Evolutionary conservation across 2,113 vertebrate species (phyloP), one percentile per base, ranked within the genome.

Genomic region (Gymnorhina tibicen): DNA sequence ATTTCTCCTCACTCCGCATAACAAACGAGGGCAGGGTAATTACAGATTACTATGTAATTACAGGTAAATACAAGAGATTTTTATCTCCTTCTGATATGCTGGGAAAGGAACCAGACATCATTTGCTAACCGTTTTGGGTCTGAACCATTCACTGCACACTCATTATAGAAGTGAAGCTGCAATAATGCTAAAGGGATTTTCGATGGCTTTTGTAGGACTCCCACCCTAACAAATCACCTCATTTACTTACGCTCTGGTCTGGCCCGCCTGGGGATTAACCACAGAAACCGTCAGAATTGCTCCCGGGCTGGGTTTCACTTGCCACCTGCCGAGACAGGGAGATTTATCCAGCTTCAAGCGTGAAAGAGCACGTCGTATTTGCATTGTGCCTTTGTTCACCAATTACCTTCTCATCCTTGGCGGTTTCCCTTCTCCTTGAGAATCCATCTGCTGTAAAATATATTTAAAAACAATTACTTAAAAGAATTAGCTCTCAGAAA

Each of bases 231-330:
- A 90, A 90, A 92, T 68, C 53, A 70, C 42, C 49, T 87, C 41
- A 73, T 94, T 87, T 93, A 98, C 98, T 98, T 83, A 98, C 97
- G 1, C 3, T 15, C 93, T 55, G 3, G 56, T 59, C 85, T 95
- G 92, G 77, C 96, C 69, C 5, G 96, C 87, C 88, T 96, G 97
- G 49, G 92, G 94, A 84, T 98, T 98, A 18, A 96, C 93, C 75
- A 98, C 95, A 64, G 98, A 98, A 76, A 98, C 97, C 1, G 96
- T 98, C 85, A 98, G 94, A 21, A 97, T 96, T 52, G 97, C 97
- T 91, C 97, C 98, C 4, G 97, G 94, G 87, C 67, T 96, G 44
- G 97, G 90, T 55, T 95, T 94, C 78, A 93, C 91, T 79, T 92
- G 96, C 95, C 95, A 97, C 90, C 97, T 98, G 87, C 68, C 50